Evolutionary conservation across 2,888 invertebrate genomes (phyloP).

Genomic region (Cephus nigrinus): DNA sequence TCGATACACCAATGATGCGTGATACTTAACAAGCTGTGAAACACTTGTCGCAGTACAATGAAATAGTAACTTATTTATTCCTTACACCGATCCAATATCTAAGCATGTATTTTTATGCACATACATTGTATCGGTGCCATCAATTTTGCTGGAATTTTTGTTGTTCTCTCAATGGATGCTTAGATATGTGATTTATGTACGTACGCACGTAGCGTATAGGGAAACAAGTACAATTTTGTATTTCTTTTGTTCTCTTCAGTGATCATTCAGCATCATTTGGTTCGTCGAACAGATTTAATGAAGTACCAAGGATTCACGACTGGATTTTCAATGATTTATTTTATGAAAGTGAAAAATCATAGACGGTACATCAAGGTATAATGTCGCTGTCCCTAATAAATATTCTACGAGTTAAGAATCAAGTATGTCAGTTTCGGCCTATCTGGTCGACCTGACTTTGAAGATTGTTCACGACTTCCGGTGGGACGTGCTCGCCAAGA

Average conservation of each 20-base stretch:
- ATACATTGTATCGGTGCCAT: no score
- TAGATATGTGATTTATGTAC: no score
- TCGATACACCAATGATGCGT: background rate
- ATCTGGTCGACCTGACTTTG: conserved; percentile 88
- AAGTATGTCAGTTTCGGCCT: conserved; percentile 69
- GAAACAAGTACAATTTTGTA: no score
- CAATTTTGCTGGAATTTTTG: no score
- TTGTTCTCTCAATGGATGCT: no score
- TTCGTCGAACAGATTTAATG: background rate
- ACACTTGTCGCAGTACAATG: background rate
- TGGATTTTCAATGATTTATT: conserved; percentile 34
- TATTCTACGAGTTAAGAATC: conserved; percentile 24
- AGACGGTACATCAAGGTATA: conserved; percentile 18
- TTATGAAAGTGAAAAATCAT: conserved; percentile 38
- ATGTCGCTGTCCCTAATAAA: conserved; percentile 36
- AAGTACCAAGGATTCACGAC: background rate
- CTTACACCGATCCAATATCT: no score
- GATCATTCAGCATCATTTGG: background rate
- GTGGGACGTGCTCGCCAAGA: conserved; percentile 86
- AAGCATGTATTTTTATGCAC: no score
- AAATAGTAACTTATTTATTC: background rate
- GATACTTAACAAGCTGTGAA: background rate
- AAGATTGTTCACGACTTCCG: conserved; percentile 88
- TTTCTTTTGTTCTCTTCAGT: no score
- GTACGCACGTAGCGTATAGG: no score